Conservation (phyloP, 2,797 vertebrate genomes). For the Atherinosoma microstoma region DNA sequence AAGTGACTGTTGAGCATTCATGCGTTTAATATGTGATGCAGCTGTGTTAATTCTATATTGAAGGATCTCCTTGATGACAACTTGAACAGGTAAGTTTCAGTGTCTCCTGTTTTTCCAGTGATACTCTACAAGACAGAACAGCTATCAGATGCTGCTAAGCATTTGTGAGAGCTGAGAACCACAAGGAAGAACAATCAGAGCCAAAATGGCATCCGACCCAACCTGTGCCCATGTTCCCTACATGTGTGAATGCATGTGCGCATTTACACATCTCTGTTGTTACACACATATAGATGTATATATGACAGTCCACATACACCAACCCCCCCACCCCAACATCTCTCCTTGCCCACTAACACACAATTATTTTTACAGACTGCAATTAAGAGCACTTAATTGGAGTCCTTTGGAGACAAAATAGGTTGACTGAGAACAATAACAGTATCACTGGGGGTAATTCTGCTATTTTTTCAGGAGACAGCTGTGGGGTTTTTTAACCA, state of each 20-base stretch:
- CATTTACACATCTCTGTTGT: slow-evolving; percentile 81
- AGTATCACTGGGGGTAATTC: slow-evolving; percentile 76
- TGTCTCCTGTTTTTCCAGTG: slow-evolving; percentile 79
- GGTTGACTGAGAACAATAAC: slow-evolving; percentile 70
- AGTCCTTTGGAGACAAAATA: slow-evolving; percentile 77
- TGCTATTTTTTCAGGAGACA: slow-evolving; percentile 72
- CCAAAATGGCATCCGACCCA: slow-evolving; percentile 74
- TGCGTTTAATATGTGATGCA: slow-evolving; percentile 12
- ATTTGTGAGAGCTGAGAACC: slow-evolving; percentile 79
- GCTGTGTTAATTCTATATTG: slow-evolving; percentile 15
- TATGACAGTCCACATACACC: slow-evolving; percentile 69
- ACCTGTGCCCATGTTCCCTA: slow-evolving; percentile 82
- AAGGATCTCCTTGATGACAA: slow-evolving; percentile 30
- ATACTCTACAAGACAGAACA: slow-evolving; percentile 78
- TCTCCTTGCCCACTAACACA: slow-evolving; percentile 62
- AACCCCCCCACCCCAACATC: slow-evolving; percentile 30
- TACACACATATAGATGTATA: slow-evolving; percentile 73
- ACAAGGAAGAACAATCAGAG: slow-evolving; percentile 75
- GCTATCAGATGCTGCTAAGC: slow-evolving; percentile 75
- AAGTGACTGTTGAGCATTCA: slow-evolving; percentile 1
- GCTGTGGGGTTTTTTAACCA: slow-evolving; percentile 49
- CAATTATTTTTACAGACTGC: slow-evolving; percentile 74
- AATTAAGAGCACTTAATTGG: slow-evolving; percentile 82
- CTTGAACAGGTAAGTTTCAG: slow-evolving; percentile 23
- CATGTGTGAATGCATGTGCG: slow-evolving; percentile 82